A percentile compares a stretch with the other conserved stretches of the same genome.
These are phyloP conservation scores for Labeo catla DNA, from an alignment of 2,113 vertebrate genomes.

Conservation along the genomic window DNA sequence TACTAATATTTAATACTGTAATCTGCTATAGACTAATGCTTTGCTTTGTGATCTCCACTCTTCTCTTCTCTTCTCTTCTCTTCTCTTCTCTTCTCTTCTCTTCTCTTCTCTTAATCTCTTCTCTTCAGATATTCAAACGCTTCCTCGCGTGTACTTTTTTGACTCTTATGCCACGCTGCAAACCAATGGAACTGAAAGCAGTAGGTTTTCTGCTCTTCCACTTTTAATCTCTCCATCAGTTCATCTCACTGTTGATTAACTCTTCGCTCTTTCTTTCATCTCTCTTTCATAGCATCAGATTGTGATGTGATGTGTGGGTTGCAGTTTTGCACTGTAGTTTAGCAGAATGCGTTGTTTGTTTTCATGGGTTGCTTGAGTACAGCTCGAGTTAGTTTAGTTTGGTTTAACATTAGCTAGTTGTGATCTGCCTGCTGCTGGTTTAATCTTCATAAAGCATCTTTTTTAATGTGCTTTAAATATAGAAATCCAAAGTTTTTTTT, in stretches of 20 bases:
- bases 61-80: conserved; percentile 32
- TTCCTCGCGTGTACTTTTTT: conserved; percentile 87
- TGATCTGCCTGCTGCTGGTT: conserved; percentile 6
- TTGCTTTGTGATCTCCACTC: conserved; percentile 14
- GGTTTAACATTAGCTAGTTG: not conserved
- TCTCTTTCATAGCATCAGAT: conserved; percentile 2
- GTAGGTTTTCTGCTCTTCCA: conserved; percentile 70
- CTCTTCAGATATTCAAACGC: conserved; percentile 82
- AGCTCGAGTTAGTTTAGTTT: not conserved
- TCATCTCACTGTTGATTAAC: not conserved
- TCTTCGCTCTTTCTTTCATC: not conserved
- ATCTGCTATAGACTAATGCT: not conserved
- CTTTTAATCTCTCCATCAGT: conserved; percentile 7
- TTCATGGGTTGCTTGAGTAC: not conserved
- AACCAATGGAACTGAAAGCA: conserved; percentile 82
- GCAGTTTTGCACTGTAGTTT: conserved; percentile 1
- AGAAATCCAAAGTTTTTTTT: not conserved
- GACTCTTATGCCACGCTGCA: conserved; percentile 83
- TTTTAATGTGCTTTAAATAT: not conserved
- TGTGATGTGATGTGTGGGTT: conserved; percentile 30
- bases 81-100: not conserved
- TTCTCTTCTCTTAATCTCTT: conserved; percentile 13
- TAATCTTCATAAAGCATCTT: not conserved
- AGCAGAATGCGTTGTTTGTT: not conserved
- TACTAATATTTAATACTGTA: conserved; percentile 27